Evolutionary conservation across 2,797 vertebrate genomes (phyloP).

Genomic region (Alauda arvensis): DNA sequence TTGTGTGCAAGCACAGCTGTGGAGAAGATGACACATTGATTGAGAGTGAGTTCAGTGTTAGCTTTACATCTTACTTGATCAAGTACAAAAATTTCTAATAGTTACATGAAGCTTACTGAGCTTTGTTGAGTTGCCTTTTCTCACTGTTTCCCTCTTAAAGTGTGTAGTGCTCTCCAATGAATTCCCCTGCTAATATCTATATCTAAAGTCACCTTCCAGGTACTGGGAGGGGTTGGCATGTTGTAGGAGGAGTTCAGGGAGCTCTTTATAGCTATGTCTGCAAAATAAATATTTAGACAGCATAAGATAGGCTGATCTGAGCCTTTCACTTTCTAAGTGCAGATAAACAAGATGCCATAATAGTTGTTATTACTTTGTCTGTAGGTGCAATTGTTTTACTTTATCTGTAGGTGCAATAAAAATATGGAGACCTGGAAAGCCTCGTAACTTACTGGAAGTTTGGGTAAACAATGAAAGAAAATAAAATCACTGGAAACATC

Average conservation of each 20-base stretch:
- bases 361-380: accelerated
- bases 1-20: background rate
- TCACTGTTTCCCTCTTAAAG: background rate
- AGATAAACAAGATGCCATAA: background rate
- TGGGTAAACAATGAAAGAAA: background rate
- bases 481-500: background rate
- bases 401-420: background rate
- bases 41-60: background rate
- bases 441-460: background rate
- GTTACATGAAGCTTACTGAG: background rate
- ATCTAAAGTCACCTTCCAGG: background rate
- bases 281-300: background rate
- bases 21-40: background rate
- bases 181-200: background rate
- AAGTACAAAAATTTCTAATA: background rate
- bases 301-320: background rate
- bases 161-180: background rate
- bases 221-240: background rate
- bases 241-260: background rate
- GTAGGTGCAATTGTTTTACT: background rate
- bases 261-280: background rate
- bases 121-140: background rate
- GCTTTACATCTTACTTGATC: background rate
- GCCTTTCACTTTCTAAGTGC: background rate
- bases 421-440: background rate